Evolutionary conservation across 2,113 vertebrate species (phyloP).

Genomic region (Eubucco bourcierii): DNA sequence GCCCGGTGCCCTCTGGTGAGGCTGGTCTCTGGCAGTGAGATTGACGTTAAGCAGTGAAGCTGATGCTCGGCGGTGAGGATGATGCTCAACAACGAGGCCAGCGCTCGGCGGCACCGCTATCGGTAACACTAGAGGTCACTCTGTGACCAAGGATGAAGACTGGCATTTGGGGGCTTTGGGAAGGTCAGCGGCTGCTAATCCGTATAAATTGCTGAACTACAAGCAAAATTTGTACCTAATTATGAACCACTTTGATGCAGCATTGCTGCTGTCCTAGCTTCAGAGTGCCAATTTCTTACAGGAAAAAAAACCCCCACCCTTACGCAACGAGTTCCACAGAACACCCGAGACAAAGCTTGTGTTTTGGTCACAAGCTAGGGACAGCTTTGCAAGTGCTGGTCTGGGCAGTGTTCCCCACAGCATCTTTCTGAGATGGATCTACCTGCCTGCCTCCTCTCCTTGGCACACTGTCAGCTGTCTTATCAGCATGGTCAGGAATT

Average conservation of each 20-base stretch:
- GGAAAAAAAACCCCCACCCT: background rate
- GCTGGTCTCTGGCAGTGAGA: background rate
- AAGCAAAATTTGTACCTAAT: conserved; percentile 70
- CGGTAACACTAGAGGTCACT: conserved; percentile 79
- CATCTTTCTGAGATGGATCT: background rate
- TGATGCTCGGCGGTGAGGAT: background rate
- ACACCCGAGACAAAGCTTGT: background rate
- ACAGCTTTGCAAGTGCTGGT: background rate
- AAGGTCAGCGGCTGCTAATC: conserved; percentile 69
- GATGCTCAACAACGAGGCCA: background rate
- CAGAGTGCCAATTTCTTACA: background rate
- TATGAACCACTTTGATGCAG: conserved; percentile 61
- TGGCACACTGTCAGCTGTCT: background rate
- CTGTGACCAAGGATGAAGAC: conserved; percentile 60
- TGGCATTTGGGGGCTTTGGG: background rate
- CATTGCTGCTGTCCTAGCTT: background rate
- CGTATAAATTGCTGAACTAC: conserved; percentile 54
- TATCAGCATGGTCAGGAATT: background rate
- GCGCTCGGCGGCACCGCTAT: background rate
- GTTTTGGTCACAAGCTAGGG: background rate
- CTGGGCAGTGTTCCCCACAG: background rate
- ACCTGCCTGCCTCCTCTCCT: background rate
- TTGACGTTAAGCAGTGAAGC: too few relatives aligned
- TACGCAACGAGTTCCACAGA: background rate
- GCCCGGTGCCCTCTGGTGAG: too few relatives aligned